Conservation (phyloP, 1,140 invertebrate species). For the Drosophila chauvacae region DNA sequence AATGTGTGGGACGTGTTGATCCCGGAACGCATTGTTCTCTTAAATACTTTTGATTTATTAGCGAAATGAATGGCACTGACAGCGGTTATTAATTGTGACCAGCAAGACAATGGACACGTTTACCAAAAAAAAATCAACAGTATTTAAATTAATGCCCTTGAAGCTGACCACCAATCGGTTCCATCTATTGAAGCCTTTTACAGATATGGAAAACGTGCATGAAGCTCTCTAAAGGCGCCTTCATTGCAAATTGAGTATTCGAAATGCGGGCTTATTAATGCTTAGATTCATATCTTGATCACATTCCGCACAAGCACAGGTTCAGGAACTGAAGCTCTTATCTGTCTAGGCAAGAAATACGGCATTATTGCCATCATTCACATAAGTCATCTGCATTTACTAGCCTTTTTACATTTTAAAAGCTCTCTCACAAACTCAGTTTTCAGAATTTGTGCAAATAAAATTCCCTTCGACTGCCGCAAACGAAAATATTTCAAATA, state of each 20-base stretch:
- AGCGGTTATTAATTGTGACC: constrained; percentile 48
- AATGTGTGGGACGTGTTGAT: constrained; percentile 43
- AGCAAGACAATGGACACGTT: constrained; percentile 28
- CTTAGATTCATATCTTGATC: constrained; percentile 27
- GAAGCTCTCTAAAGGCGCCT: background rate
- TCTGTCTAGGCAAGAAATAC: background rate
- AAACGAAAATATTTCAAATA: constrained; percentile 7
- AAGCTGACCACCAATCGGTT: constrained; percentile 29
- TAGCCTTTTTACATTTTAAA: background rate
- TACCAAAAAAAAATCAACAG: constrained; percentile 25
- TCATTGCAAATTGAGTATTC: constrained; percentile 26
- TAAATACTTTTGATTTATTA: constrained; percentile 44
- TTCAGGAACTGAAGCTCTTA: constrained; percentile 1
- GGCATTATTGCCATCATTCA: constrained; percentile 9
- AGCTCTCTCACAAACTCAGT: background rate
- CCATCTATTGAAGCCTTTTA: constrained; percentile 8
- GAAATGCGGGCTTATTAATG: constrained; percentile 25
- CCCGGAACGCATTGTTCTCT: constrained; percentile 42
- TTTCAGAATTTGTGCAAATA: background rate
- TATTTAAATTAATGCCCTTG: constrained; percentile 47
- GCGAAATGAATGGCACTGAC: constrained; percentile 51
- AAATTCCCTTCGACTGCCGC: background rate
- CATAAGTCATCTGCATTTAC: constrained; percentile 3
- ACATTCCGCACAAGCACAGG: constrained; percentile 6
- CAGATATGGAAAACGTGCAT: background rate